phyloP scores from a whole-genome alignment of 2,888 invertebrate genomes.

The Eilema depressum region DNA sequence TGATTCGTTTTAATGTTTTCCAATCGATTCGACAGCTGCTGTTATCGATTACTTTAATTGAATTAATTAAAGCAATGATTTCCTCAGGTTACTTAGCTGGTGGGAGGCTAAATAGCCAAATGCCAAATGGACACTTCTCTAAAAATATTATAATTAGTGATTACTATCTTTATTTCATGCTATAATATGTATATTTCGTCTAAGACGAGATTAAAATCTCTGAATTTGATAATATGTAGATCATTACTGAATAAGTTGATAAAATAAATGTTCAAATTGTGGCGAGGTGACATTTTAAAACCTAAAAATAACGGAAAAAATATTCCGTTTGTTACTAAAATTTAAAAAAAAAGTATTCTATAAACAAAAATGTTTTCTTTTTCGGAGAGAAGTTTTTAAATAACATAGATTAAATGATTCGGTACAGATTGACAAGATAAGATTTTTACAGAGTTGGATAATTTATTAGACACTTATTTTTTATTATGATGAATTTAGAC shows the following conservation, averaged over 20 bases:
- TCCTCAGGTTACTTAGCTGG: slow-evolving; percentile 25
- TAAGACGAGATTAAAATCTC: background rate
- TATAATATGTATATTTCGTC: background rate
- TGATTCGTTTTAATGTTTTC: slow-evolving; percentile 35
- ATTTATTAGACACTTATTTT: background rate
- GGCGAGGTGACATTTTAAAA: background rate
- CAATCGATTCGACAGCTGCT: slow-evolving; percentile 45
- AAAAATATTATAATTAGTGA: slow-evolving; percentile 18
- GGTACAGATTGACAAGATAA: background rate
- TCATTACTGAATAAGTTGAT: background rate
- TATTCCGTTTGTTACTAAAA: background rate
- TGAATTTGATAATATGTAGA: background rate
- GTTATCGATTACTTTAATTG: slow-evolving; percentile 43
- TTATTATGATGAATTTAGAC: slow-evolving; percentile 1
- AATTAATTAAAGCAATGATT: slow-evolving; percentile 46
- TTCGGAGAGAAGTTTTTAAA: background rate
- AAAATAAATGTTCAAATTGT: background rate
- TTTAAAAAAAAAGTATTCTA: background rate
- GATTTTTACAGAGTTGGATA: background rate
- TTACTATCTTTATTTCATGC: background rate
- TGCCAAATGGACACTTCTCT: slow-evolving; percentile 14
- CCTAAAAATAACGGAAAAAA: background rate
- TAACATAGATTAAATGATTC: background rate
- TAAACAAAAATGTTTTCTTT: background rate
- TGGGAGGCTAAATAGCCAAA: slow-evolving; percentile 33